Evolutionary conservation across 2,113 vertebrate genomes (phyloP).

Genomic region (Ranitomeya variabilis): DNA sequence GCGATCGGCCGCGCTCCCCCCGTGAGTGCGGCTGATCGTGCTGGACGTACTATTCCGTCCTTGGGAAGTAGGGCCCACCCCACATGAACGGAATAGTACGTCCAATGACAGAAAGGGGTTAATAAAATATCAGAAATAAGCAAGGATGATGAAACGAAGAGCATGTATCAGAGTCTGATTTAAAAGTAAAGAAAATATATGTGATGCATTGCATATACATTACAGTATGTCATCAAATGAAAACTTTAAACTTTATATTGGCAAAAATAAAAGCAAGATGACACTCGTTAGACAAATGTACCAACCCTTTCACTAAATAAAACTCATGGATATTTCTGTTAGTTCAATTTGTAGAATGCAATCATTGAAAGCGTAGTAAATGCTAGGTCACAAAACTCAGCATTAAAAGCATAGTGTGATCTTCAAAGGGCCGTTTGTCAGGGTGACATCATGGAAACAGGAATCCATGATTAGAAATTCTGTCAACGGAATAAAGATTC

Average conservation of each 20-base stretch:
- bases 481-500: constrained; percentile 46
- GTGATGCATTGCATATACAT: too few relatives aligned
- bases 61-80: too few relatives aligned
- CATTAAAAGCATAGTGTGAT: neutral
- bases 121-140: neutral
- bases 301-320: neutral
- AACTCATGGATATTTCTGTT: neutral
- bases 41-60: too few relatives aligned
- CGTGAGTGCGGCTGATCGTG: too few relatives aligned
- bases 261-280: neutral
- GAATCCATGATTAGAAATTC: constrained; percentile 19
- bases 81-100: too few relatives aligned
- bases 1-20: too few relatives aligned
- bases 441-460: constrained; percentile 35
- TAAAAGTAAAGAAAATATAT: too few relatives aligned
- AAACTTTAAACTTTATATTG: neutral
- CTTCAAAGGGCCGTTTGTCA: constrained; percentile 21
- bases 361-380: constrained; percentile 14
- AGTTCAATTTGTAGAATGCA: neutral
- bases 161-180: too few relatives aligned
- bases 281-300: neutral
- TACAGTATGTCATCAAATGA: neutral
- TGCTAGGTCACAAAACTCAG: neutral
- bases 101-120: too few relatives aligned
- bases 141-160: too few relatives aligned